Base-by-base conservation (phyloP, 1,140 invertebrate species). In the Drosophila rufa region DNA sequence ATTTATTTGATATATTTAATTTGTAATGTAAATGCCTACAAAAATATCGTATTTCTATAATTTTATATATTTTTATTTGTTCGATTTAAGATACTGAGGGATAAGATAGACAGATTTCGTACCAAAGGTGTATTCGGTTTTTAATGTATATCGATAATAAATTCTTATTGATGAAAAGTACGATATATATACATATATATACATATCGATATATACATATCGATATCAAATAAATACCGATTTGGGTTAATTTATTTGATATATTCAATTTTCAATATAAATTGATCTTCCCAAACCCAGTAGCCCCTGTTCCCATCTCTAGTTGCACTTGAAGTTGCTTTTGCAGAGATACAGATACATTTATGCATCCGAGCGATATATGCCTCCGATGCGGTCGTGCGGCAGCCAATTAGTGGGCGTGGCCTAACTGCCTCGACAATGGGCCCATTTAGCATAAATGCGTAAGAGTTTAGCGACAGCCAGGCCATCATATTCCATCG, bases 321-420 rank as follows among this genome's bases (percentile, higher is more conserved):
- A 38, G 4, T 22, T 5, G 12, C 51, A 55, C 4, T 38, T 9
- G 33, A 55, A 38, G 19, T 55, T 1, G 36, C 14, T 8, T 15
- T 15, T 14, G 30, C 17, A 22, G 33, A 65, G 36, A 50, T 22
- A 6, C 43, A 38, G 22, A 38, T 69, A 25, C 40, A 22, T 70
- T 19, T 3, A 12, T 19, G 55, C 40, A 36, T 27, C 42, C 40
- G 6, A 65, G 19, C 19, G 51, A 61, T 61, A 38, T 25, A 17
- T 47, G 64, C 30, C 43, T 48, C 9, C 19, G 30, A 45, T 19
- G 17, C 17, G 17, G 57, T 73, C 66, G 60, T 70, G 75, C 36
- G 50, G 36, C 15, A 47, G 80, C 58, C 66, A 76, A 80, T 86
- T 87, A 77, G 75, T 51, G 62, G 55, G 61, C 46, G 51, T 36